Evolutionary conservation across 2,888 invertebrate genomes (phyloP).

Genomic region (Drosophila meridionalis): DNA sequence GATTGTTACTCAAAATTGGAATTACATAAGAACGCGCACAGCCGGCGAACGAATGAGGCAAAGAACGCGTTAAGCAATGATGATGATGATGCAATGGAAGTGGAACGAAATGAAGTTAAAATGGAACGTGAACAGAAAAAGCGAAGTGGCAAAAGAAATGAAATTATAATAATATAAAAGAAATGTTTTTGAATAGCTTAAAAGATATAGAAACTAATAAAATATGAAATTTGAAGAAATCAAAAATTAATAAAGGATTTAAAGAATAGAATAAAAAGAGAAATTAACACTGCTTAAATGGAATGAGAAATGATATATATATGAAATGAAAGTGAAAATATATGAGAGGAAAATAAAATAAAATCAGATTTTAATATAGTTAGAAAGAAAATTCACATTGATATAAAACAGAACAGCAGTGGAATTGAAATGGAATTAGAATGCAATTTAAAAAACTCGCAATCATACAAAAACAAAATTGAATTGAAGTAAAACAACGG

Average conservation of each 20-base stretch:
- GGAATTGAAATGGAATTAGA: background rate
- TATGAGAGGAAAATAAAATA: too few relatives aligned
- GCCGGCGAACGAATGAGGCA: background rate
- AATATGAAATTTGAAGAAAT: background rate
- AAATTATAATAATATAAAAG: background rate
- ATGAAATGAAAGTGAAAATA: background rate
- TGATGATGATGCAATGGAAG: conserved; percentile 2
- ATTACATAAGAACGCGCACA: conserved; percentile 45
- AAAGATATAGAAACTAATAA: background rate
- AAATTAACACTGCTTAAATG: background rate
- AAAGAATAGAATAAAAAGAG: too few relatives aligned
- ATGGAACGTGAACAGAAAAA: background rate
- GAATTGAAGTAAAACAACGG: background rate
- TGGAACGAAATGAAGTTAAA: background rate
- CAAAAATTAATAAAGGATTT: too few relatives aligned
- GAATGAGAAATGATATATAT: background rate
- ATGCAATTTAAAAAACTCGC: background rate
- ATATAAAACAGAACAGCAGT: background rate
- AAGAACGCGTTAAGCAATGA: background rate
- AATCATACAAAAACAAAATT: background rate
- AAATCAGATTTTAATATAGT: background rate
- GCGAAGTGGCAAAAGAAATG: background rate
- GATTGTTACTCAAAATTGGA: background rate
- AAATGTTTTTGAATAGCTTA: background rate
- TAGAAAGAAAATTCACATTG: background rate